Percentiles rank a stretch among this genome's conserved stretches.
Evolutionary conservation across 2,888 invertebrate species (phyloP).

Genomic region (Caenorhabditis afra): DNA sequence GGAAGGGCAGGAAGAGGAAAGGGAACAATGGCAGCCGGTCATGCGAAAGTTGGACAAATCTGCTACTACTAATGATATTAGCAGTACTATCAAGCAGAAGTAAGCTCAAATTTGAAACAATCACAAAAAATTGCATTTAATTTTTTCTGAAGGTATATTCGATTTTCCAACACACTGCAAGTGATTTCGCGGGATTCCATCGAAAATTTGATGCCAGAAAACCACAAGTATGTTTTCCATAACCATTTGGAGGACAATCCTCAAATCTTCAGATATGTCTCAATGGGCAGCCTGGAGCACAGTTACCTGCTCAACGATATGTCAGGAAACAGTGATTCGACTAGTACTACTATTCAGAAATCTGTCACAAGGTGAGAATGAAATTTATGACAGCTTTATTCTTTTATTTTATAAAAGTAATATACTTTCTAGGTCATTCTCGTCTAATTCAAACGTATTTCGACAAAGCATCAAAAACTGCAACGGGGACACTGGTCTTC

Average conservation of each 20-base stretch:
- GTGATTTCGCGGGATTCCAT: constrained; percentile 48
- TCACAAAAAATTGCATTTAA: no score
- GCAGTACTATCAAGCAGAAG: constrained; percentile 54
- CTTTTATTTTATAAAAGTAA: no score
- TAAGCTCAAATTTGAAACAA: constrained; percentile 8
- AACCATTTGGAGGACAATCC: no score
- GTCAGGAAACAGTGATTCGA: constrained; percentile 56
- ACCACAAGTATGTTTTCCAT: constrained; percentile 14
- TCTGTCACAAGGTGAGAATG: constrained; percentile 45
- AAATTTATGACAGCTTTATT: no score
- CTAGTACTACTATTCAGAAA: constrained; percentile 40
- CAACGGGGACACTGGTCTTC: constrained; percentile 51
- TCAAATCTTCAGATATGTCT: constrained; percentile 41
- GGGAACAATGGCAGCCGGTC: constrained; percentile 30
- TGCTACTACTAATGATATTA: constrained; percentile 62
- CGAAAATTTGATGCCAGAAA: constrained; percentile 33
- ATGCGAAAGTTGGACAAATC: constrained; percentile 57
- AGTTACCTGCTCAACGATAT: constrained; percentile 56
- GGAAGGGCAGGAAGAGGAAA: constrained; percentile 13
- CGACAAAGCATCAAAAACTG: constrained; percentile 37
- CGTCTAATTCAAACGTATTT: constrained; percentile 45
- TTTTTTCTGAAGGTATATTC: constrained; percentile 50
- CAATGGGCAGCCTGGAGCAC: constrained; percentile 59
- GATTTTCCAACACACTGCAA: constrained; percentile 59
- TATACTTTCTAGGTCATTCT: constrained; percentile 32